Evolutionary conservation across 2,888 invertebrate genomes (phyloP).

Genomic region (Tachina fera): DNA sequence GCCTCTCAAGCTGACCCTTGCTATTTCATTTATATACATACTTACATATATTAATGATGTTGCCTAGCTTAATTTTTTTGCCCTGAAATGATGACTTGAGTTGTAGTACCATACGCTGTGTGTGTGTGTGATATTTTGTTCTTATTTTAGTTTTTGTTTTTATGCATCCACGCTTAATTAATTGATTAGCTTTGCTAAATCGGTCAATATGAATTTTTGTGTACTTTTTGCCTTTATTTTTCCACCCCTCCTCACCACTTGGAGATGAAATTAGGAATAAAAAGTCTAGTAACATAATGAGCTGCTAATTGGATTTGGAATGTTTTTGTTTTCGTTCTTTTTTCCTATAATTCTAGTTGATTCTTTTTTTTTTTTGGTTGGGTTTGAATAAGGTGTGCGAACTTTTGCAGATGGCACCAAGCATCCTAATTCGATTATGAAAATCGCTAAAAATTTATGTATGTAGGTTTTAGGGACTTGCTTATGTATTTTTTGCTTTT

Average conservation of each 20-base stretch:
- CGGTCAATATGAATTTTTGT: constrained; percentile 79
- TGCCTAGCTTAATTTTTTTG: constrained; percentile 64
- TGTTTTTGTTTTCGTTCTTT: constrained; percentile 40
- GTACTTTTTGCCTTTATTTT: constrained; percentile 65
- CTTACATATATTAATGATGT: constrained; percentile 36
- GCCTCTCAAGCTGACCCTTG: constrained; percentile 28
- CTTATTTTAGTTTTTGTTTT: constrained; percentile 58
- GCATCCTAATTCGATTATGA: not conserved
- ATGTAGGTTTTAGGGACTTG: not conserved
- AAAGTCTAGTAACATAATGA: constrained; percentile 74
- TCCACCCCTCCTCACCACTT: not conserved
- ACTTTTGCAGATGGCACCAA: constrained; percentile 36
- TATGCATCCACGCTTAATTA: constrained; percentile 77
- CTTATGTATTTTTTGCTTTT: not conserved
- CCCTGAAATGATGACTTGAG: constrained; percentile 12
- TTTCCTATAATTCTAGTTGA: constrained; percentile 25
- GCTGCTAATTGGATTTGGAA: constrained; percentile 80
- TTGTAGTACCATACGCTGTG: constrained; percentile 20
- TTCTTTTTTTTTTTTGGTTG: constrained; percentile 27
- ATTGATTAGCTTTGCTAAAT: constrained; percentile 82
- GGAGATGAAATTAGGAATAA: not conserved
- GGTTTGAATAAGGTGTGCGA: constrained; percentile 39
- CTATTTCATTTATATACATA: not conserved
- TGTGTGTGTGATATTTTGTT: constrained; percentile 17
- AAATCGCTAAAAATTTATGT: constrained; percentile 16